These are phyloP conservation scores for Lasioglossum albipes DNA, from an alignment of 1,140 invertebrate genomes.

Conservation along the genomic window DNA sequence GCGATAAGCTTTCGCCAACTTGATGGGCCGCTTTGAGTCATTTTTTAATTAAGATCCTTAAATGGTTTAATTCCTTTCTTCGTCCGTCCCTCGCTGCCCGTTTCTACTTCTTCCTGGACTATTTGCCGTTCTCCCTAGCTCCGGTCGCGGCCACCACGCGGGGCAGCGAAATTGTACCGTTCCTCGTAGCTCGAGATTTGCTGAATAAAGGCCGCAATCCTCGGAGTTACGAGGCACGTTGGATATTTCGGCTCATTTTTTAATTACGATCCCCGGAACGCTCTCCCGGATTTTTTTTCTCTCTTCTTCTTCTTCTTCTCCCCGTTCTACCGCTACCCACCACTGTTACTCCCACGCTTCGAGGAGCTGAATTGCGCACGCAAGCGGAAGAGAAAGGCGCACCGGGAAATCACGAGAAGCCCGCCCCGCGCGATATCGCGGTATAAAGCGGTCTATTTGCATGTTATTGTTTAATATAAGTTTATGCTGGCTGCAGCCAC, in stretches of 20 bases:
- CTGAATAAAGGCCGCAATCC: slow-evolving; percentile 12
- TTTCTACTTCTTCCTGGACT: neutral
- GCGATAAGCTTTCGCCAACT: slow-evolving; percentile 48
- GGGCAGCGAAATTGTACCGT: neutral
- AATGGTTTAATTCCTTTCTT: slow-evolving; percentile 34
- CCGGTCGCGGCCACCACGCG: no score
- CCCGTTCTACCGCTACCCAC: neutral
- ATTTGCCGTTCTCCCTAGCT: neutral
- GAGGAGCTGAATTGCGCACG: no score
- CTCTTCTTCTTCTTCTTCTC: neutral
- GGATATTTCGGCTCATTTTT: slow-evolving; percentile 41
- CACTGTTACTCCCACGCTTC: no score
- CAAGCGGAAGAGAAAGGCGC: neutral
- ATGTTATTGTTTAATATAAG: slow-evolving; percentile 77
- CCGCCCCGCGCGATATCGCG: slow-evolving; percentile 29
- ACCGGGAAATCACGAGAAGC: slow-evolving; percentile 26
- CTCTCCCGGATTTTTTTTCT: neutral
- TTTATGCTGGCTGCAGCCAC: slow-evolving; percentile 64
- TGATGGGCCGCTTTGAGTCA: slow-evolving; percentile 56
- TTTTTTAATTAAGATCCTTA: slow-evolving; percentile 67
- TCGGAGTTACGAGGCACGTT: slow-evolving; percentile 2
- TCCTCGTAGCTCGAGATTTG: slow-evolving; percentile 12
- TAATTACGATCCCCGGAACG: slow-evolving; percentile 26
- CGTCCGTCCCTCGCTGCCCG: neutral
- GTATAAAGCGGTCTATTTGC: slow-evolving; percentile 71